Base-by-base conservation (phyloP, 2,113 vertebrate genomes). In the Pipra filicauda region DNA sequence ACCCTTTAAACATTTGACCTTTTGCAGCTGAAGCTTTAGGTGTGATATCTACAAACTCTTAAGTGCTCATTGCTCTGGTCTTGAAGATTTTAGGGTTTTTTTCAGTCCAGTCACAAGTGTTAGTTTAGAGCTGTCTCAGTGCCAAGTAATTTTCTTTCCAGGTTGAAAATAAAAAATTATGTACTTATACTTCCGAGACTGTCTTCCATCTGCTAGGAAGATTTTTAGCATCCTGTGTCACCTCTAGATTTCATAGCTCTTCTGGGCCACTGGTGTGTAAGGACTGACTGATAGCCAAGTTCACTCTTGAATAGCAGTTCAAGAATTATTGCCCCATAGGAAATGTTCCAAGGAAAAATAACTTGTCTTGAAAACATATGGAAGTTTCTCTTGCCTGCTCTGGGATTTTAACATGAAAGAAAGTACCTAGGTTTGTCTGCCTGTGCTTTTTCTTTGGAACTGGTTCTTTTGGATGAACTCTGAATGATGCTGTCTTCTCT, bases 191-290 rank as follows among this genome's bases (percentile, higher is more conserved):
- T 91, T 65, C 57, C 80, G 91, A 91, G 75, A 79, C 80, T 41
- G 43, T 76, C 55, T 94, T 89, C 74, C 65, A 85, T 91, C 71
- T 97, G 92, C 70, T 95, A 54, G 33, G 89, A 84, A 86, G 72
- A 55, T 90, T 95, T 94, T 61, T 43, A 64, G 30, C 77, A 81
- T 93, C 48, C 59, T 89, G 70, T 61, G 85, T 91, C 28, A 57
- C 89, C 74, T 93, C n/a, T 91, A n/a, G 84, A 84, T 91, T 96
- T 96, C 70, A 93, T 58, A 55, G 59, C 49, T 78, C 55, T 89
- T 85, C 24, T 85, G 70, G 51, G 57, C 41, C 35, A 44, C 9
- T 72, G 76, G 43, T 64, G 46, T 82, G 17, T 95, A 31, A 57
- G 41, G 66, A 16, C 74, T 82, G 81, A 85, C 46, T 90, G 33